These are phyloP conservation scores for Spisula solida DNA, from an alignment of 2,888 invertebrate species.

Conservation along the genomic window DNA sequence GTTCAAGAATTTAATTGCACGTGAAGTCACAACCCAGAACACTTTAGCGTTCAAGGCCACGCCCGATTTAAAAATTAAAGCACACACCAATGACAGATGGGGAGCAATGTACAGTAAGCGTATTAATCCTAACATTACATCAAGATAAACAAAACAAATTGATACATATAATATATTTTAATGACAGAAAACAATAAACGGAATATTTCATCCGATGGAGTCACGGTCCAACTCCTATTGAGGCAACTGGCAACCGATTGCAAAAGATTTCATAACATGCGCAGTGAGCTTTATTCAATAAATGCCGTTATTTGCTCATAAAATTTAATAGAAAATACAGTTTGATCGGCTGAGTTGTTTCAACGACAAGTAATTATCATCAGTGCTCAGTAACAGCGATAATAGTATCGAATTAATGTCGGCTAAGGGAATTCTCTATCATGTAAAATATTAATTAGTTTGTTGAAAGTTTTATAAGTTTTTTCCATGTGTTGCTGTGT, in stretches of 20 bases:
- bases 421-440: slow-evolving; percentile 30
- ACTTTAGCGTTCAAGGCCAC: background rate
- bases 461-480: background rate
- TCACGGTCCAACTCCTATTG: no score
- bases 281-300: background rate
- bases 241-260: background rate
- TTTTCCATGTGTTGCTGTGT: no score
- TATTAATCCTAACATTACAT: background rate
- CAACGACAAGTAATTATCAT: slow-evolving; percentile 32
- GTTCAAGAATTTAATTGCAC: slow-evolving; percentile 8
- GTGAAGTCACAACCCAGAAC: background rate
- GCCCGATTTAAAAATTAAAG: background rate
- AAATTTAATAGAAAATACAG: slow-evolving; percentile 10
- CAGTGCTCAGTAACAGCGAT: slow-evolving; percentile 4
- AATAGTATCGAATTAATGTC: slow-evolving; percentile 30
- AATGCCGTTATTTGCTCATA: slow-evolving; percentile 17
- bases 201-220: background rate
- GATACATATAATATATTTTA: background rate
- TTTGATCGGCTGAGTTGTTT: background rate
- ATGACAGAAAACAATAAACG: background rate
- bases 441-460: slow-evolving; percentile 53
- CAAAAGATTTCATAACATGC: background rate
- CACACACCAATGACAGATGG: background rate
- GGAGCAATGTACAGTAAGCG: background rate
- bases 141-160: background rate